Evolutionary conservation across 2,797 vertebrate genomes (phyloP).

Genomic region (Fringilla coelebs): DNA sequence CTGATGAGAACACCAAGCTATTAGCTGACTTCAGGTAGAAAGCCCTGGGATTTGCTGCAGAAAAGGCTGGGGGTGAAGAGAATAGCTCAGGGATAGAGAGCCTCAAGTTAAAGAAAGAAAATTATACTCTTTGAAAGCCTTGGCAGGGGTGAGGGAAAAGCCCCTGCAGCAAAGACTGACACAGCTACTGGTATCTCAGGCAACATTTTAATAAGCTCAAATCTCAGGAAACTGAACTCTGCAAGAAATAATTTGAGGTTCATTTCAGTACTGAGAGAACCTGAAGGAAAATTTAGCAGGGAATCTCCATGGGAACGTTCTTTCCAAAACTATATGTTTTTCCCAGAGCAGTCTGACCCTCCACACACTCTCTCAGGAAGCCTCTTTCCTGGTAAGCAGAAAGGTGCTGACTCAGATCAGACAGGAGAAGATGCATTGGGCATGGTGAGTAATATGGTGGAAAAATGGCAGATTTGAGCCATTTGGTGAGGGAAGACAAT

Average conservation of each 20-base stretch:
- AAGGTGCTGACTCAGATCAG: neutral
- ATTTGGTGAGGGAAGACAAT: neutral
- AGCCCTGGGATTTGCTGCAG: neutral
- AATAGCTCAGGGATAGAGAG: neutral
- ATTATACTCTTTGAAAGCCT: neutral
- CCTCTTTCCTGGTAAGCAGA: neutral
- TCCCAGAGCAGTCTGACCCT: neutral
- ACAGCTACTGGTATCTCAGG: neutral
- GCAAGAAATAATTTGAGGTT: neutral
- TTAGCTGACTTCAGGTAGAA: conserved; percentile 8
- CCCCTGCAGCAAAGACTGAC: conserved; percentile 2
- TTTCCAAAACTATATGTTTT: neutral
- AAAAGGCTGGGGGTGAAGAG: neutral
- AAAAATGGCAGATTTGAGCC: neutral
- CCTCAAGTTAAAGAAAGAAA: neutral
- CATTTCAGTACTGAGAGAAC: conserved; percentile 9
- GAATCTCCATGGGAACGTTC: neutral
- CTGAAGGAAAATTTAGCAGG: neutral
- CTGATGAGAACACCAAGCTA: neutral
- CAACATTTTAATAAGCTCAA: conserved; percentile 29
- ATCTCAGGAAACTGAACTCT: neutral
- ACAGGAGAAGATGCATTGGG: neutral
- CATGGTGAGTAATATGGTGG: neutral
- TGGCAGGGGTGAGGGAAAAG: neutral
- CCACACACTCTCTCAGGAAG: neutral